A percentile compares a stretch with the other conserved stretches of the same genome.
These are phyloP conservation scores for Troides helena DNA, from an alignment of 2,888 invertebrate species.

Conservation along the genomic window DNA sequence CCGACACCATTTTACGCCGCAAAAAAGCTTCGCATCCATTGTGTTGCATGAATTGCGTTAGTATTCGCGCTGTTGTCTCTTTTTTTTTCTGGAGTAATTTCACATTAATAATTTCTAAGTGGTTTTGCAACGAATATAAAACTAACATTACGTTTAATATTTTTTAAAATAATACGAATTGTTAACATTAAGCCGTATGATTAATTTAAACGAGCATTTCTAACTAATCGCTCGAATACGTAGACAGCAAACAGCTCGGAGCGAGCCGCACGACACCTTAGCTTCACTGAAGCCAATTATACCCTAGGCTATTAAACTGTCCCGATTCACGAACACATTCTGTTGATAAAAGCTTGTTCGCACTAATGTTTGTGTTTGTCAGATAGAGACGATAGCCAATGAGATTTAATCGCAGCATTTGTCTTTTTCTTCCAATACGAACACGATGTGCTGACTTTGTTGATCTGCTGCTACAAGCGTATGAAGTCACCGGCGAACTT, in stretches of 20 bases:
- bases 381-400: not conserved
- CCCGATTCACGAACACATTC: slow-evolving; percentile 61
- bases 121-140: too few species aligned
- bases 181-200: slow-evolving; percentile 3
- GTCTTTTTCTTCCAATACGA: not conserved
- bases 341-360: slow-evolving; percentile 37
- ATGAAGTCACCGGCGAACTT: not conserved
- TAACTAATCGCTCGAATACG: slow-evolving; percentile 35
- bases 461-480: not conserved
- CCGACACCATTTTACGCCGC: slow-evolving; percentile 32
- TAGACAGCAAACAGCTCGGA: slow-evolving; percentile 43
- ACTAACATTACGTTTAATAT: too few species aligned
- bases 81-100: not conserved
- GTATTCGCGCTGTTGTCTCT: not conserved
- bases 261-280: slow-evolving; percentile 57
- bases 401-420: not conserved
- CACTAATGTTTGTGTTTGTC: not conserved
- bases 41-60: slow-evolving; percentile 19
- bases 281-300: slow-evolving; percentile 72
- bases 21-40: slow-evolving; percentile 29
- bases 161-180: slow-evolving; percentile 27
- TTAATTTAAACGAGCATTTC: slow-evolving; percentile 10
- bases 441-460: not conserved
- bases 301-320: slow-evolving; percentile 68
- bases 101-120: too few species aligned